Evolutionary conservation across 2,113 vertebrate genomes (phyloP).

Genomic region (Ptilorrhoa leucosticta): DNA sequence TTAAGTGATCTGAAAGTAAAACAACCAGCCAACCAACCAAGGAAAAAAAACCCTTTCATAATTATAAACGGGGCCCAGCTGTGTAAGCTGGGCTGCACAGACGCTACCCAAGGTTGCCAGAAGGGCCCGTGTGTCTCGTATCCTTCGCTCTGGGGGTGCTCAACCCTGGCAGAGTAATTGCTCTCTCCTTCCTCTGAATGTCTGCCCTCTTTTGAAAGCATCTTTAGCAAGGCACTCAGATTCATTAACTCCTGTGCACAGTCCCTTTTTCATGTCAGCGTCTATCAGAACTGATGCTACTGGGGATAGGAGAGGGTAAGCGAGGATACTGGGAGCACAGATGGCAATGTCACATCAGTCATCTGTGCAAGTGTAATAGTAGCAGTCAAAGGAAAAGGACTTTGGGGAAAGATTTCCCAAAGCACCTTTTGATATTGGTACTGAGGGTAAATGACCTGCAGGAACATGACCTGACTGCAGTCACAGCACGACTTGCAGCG

Average conservation of each 20-base stretch:
- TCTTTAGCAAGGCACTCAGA: background rate
- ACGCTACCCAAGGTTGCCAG: background rate
- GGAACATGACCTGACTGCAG: background rate
- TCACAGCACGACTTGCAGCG: background rate
- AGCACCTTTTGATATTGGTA: background rate
- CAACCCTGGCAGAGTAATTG: background rate
- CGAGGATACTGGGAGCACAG: background rate
- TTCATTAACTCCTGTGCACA: background rate
- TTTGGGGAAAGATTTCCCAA: background rate
- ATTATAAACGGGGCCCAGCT: background rate
- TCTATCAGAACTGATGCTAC: background rate
- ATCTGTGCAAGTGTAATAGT: background rate
- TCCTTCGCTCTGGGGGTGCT: fast-evolving
- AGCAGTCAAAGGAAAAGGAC: background rate
- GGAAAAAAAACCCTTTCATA: background rate
- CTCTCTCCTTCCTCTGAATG: background rate
- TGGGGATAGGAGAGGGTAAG: background rate
- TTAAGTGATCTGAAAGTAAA: constrained; percentile 46
- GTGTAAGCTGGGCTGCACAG: constrained; percentile 7
- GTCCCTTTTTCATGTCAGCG: background rate
- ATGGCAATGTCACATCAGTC: background rate
- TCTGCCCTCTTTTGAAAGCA: background rate
- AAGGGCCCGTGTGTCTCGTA: background rate
- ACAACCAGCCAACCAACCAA: background rate
- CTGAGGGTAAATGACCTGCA: background rate